Base-by-base conservation (phyloP, 1,140 invertebrate species). In the Vollenhovia emeryi region DNA sequence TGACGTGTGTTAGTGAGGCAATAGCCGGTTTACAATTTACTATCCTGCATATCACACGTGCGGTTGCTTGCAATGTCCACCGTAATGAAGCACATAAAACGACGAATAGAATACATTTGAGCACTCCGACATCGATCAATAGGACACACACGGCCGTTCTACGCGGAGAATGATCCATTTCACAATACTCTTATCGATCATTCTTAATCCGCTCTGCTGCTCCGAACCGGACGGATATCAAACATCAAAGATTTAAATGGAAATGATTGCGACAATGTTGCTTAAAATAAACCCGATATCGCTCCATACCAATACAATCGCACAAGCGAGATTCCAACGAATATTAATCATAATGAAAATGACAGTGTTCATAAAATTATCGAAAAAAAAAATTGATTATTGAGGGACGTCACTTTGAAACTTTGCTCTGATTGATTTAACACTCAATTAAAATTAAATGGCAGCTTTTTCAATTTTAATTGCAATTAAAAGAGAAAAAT, bases 11-110 rank as follows among this genome's bases (percentile, higher is more conserved):
- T 21, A 8, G 48, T 71, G 50, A 43, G 40, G 52, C 78, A 55
- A 71, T 24, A 86, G 66, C 8, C 18, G 33, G 18, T 73, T 48
- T 68, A 84, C 52, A 87, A 87, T 87, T 84, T 87, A 59, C 64
- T 24, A 62, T 64, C 15, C 24, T 52, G 30, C 57, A 5, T 27
- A 68, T 79, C 30, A 7, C 59, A 40, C 21, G n/a, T 68, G 24
- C n/a, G 27, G 45, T 43, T 50, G 30, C 71, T 27, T 50, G 33
- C 57, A 76, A 43, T 43, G 52, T 73, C 24, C 78, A 45, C 24
- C 27, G 36, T 57, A 82, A 79, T 68, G 60, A 68, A 82, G 66
- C 50, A 33, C 50, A 82, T 71, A 73, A 73, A 82, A 73, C 18
- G 66, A 82, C 50, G 33, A 71, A 52, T 36, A 9, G 21, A 79